phyloP scores from a whole-genome alignment of 92 coral and sea anemone genomes.

The Scolanthus callimorphus region DNA sequence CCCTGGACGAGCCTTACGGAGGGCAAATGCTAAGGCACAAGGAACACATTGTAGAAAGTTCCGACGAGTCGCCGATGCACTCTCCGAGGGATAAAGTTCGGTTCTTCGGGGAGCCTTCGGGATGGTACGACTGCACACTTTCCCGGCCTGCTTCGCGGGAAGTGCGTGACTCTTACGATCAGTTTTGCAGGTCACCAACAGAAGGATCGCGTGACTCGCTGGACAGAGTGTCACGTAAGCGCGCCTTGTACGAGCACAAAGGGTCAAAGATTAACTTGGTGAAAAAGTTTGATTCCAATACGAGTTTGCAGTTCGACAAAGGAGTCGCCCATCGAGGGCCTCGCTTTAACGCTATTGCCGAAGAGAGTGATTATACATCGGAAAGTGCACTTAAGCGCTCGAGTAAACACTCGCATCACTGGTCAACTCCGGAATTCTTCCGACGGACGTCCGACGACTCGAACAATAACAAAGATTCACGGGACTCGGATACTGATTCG shows the following conservation, averaged over 20 bases:
- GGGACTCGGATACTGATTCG: constrained; percentile 62
- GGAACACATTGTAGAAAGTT: constrained; percentile 6
- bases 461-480: constrained; percentile 38
- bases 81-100: constrained; percentile 62
- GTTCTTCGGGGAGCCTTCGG: constrained; percentile 69
- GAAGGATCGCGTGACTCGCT: constrained; percentile 95
- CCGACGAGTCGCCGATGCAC: constrained; percentile 34
- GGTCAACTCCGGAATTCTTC: constrained; percentile 96
- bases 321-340: constrained; percentile 48
- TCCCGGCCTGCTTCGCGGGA: constrained; percentile 87
- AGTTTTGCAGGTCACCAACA: constrained; percentile 70
- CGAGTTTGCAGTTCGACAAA: constrained; percentile 62
- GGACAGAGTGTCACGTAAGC: constrained; percentile 50
- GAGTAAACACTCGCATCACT: constrained; percentile 64
- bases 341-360: constrained; percentile 47
- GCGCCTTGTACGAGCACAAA: constrained; percentile 62
- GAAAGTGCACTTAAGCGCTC: constrained; percentile 58
- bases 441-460: constrained; percentile 46
- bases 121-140: constrained; percentile 86
- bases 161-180: constrained; percentile 97
- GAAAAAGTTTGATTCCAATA: constrained; percentile 67
- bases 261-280: constrained; percentile 56
- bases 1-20: constrained; percentile 47
- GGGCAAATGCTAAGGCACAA: constrained; percentile 64
- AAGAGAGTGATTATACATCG: constrained; percentile 36